A percentile compares a stretch with the other conserved stretches of the same genome.
Evolutionary conservation across 2,888 invertebrate species (phyloP).

Genomic region (Spilosoma lubricipeda): DNA sequence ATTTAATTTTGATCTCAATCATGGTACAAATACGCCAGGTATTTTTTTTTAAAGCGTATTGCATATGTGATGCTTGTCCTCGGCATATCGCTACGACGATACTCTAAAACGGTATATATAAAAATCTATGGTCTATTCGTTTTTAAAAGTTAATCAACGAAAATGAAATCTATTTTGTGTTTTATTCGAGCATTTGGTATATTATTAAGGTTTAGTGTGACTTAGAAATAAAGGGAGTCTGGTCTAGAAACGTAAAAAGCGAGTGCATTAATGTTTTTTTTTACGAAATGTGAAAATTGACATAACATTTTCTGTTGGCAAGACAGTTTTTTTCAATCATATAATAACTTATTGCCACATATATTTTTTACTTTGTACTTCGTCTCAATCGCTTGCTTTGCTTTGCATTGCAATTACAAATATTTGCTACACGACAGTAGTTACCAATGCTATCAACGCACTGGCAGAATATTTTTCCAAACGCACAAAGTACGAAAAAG

Average conservation of each 20-base stretch:
- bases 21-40: constrained; percentile 15
- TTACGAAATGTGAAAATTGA: neutral
- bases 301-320: neutral
- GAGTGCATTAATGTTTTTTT: neutral
- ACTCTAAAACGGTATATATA: neutral
- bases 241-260: neutral
- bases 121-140: neutral
- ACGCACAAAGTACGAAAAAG: neutral
- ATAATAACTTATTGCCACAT: neutral
- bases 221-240: neutral
- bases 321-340: neutral
- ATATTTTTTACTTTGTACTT: neutral
- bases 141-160: neutral
- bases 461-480: neutral
- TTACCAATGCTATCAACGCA: neutral
- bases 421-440: neutral
- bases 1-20: constrained; percentile 63
- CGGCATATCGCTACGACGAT: neutral
- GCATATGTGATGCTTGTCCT: neutral
- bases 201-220: neutral
- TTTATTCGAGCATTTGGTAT: neutral
- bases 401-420: neutral
- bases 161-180: neutral
- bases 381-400: neutral
- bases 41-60: constrained; percentile 1